phyloP scores from a whole-genome alignment of 2,113 vertebrate genomes.

The Zosterops hypoxanthus region DNA sequence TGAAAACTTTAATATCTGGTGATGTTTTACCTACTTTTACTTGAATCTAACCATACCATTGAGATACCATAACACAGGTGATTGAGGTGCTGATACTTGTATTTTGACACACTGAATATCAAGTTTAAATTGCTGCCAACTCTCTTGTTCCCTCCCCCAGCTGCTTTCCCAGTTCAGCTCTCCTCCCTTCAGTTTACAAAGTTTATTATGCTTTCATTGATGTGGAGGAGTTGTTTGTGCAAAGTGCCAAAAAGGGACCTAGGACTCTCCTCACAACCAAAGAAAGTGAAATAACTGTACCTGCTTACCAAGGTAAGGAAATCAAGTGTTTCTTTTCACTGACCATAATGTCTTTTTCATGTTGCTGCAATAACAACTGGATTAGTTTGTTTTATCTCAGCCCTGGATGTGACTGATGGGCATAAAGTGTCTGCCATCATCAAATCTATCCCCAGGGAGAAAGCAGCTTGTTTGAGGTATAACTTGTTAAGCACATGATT shows the following conservation, averaged over 20 bases:
- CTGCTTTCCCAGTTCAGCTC: neutral
- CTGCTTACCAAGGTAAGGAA: neutral
- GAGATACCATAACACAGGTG: neutral
- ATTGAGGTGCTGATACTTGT: accelerated
- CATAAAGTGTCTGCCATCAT: neutral
- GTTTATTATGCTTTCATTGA: neutral
- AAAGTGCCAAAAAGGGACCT: neutral
- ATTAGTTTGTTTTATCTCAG: neutral
- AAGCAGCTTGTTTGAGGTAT: neutral
- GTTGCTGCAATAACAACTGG: neutral
- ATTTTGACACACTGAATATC: neutral
- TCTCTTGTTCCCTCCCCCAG: neutral
- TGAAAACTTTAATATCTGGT: neutral
- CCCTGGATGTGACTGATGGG: neutral
- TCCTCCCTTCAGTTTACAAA: neutral
- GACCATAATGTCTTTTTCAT: neutral
- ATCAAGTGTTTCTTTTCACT: neutral
- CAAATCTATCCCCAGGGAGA: neutral
- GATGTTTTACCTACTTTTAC: neutral
- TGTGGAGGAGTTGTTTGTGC: neutral
- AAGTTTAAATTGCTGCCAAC: neutral
- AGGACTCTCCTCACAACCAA: neutral
- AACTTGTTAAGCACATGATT: neutral
- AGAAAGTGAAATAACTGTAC: neutral
- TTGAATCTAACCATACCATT: neutral